phyloP scores from a whole-genome alignment of 2,888 invertebrate genomes.

The Lampropteryx suffumata region DNA sequence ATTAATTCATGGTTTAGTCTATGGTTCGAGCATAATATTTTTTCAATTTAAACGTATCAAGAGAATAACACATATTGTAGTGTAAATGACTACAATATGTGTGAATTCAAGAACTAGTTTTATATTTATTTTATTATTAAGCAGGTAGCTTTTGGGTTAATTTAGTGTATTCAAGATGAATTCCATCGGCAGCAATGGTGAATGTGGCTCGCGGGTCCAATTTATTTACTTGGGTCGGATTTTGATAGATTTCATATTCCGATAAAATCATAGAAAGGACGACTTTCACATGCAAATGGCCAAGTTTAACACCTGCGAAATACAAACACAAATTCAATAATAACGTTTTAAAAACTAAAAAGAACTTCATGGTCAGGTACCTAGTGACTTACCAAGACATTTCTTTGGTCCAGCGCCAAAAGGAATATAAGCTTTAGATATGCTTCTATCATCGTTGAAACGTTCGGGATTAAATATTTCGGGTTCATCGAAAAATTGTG shows the following conservation, averaged over 20 bases:
- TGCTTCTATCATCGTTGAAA: background rate
- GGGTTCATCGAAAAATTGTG: constrained; percentile 7
- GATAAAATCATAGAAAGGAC: constrained; percentile 7
- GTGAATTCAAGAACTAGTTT: too few species aligned
- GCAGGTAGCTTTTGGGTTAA: background rate
- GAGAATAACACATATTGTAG: too few species aligned
- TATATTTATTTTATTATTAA: too few species aligned
- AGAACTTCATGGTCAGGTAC: too few species aligned
- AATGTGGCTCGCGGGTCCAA: constrained; percentile 22
- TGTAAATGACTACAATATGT: too few species aligned
- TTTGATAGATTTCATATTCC: constrained; percentile 4
- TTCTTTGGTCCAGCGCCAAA: constrained; percentile 34
- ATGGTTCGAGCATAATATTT: too few species aligned
- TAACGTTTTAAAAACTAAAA: too few species aligned
- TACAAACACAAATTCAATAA: too few species aligned
- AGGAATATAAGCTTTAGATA: constrained; percentile 28
- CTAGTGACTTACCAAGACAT: constrained; percentile 30
- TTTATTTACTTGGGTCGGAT: background rate
- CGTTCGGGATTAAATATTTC: constrained; percentile 7
- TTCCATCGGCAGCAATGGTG: constrained; percentile 27
- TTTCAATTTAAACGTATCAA: too few species aligned
- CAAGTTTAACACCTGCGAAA: constrained; percentile 5
- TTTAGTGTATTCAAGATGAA: constrained; percentile 17
- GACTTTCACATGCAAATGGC: constrained; percentile 9
- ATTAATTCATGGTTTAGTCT: too few species aligned